phyloP scores from a whole-genome alignment of 2,888 invertebrate species.

The Merodon equestris region DNA sequence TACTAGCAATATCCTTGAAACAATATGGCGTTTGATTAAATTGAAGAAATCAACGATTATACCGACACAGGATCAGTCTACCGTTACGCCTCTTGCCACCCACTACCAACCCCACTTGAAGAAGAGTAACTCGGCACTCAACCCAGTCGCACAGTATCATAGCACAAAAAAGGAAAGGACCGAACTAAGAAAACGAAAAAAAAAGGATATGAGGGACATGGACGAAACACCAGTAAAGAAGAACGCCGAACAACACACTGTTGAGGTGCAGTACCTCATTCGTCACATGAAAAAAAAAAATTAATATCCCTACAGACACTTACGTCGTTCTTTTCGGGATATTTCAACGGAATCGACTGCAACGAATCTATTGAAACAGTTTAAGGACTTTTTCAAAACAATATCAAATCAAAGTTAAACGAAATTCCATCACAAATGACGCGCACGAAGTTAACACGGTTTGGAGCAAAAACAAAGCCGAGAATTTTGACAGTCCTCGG shows the following conservation, averaged over 20 bases:
- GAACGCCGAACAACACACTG: constrained; percentile 41
- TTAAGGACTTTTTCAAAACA: constrained; percentile 44
- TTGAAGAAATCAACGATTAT: constrained; percentile 10
- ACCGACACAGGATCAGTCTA: no score
- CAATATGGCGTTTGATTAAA: constrained; percentile 51
- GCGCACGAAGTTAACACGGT: constrained; percentile 69
- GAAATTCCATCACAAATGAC: constrained; percentile 56
- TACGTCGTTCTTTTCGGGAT: no score
- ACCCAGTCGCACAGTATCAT: constrained; percentile 27
- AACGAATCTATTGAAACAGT: constrained; percentile 2
- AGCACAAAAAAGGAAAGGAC: constrained; percentile 18
- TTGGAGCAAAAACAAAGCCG: constrained; percentile 65
- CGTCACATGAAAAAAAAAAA: background rate
- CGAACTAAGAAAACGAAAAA: constrained; percentile 6
- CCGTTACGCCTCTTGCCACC: no score
- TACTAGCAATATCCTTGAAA: constrained; percentile 39
- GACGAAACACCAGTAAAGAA: constrained; percentile 27
- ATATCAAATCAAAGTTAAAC: constrained; percentile 37
- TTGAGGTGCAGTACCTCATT: constrained; percentile 43
- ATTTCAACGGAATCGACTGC: no score
- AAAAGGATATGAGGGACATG: background rate
- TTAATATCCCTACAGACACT: no score
- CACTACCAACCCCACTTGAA: no score
- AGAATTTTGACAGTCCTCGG: constrained; percentile 65
- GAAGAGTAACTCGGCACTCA: background rate